Conservation (phyloP, 2,797 vertebrate species). For the Choloepus didactylus region DNA sequence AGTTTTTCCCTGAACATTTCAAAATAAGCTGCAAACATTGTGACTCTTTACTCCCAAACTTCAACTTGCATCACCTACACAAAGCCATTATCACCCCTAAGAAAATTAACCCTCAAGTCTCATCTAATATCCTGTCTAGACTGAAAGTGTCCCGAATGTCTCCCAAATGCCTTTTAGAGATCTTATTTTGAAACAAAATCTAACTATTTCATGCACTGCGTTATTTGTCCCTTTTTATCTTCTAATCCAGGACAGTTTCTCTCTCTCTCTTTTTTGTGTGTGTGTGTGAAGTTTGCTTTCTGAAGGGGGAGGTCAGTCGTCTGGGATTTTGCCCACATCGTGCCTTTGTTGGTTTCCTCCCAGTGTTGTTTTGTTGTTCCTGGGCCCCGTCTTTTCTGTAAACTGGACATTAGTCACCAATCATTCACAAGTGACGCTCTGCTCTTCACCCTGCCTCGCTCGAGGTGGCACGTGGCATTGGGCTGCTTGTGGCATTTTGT, state of each 20-base stretch:
- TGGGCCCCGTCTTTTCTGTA: not conserved
- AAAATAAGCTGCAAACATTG: fast-evolving
- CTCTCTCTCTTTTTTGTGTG: fast-evolving
- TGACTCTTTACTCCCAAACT: fast-evolving
- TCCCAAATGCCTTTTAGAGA: fast-evolving
- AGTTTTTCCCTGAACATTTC: fast-evolving
- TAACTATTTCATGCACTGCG: fast-evolving
- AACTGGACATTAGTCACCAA: fast-evolving
- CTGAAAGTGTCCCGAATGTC: not conserved
- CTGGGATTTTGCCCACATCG: fast-evolving
- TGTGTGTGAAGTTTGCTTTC: fast-evolving
- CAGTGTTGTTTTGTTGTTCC: fast-evolving
- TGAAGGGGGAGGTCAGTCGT: fast-evolving
- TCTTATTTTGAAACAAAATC: not conserved
- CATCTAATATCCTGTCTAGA: too few relatives aligned
- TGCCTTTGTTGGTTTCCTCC: fast-evolving
- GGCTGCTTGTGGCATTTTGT: fast-evolving
- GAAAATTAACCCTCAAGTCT: not conserved
- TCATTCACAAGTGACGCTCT: not conserved
- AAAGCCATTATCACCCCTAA: not conserved
- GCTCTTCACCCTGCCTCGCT: fast-evolving
- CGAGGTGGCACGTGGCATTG: fast-evolving
- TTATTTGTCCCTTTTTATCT: not conserved
- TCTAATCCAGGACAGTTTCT: not conserved
- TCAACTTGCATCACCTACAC: not conserved